Evolutionary conservation across 2,888 invertebrate species (phyloP).

Genomic region (Netelia virgata): DNA sequence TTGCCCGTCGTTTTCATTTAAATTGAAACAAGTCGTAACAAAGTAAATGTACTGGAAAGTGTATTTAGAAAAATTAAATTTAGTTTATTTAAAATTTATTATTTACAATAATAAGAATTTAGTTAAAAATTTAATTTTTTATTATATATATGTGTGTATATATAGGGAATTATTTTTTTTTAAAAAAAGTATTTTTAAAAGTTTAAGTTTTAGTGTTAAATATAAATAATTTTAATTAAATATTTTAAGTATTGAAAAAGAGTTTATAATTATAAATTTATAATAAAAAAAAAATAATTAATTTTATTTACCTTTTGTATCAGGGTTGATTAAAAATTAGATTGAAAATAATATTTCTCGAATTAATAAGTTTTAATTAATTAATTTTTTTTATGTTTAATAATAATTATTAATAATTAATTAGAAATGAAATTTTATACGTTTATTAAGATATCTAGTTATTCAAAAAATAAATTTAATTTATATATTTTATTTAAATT

Average conservation of each 20-base stretch:
- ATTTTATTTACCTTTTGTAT: conserved; percentile 91
- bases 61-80: conserved; percentile 86
- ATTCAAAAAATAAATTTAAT: conserved; percentile 88
- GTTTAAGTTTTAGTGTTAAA: conserved; percentile 60
- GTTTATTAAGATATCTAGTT: conserved; percentile 90
- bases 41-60: conserved; percentile 92
- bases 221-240: conserved; percentile 82
- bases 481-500: conserved; percentile 78
- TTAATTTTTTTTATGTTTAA: conserved; percentile 87
- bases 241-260: conserved; percentile 87
- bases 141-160: conserved; percentile 8
- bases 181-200: conserved; percentile 86
- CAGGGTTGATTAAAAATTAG: conserved; percentile 88
- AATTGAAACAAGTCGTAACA: conserved; percentile 93
- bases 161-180: conserved; percentile 63
- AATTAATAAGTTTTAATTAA: conserved; percentile 88
- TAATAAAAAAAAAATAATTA: conserved; percentile 86
- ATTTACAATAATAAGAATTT: conserved; percentile 88
- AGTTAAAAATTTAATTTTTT: conserved; percentile 84
- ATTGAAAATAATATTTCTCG: conserved; percentile 85
- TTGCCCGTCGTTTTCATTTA: conserved; percentile 92
- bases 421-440: conserved; percentile 89
- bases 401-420: conserved; percentile 88
- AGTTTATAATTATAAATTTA: conserved; percentile 85
- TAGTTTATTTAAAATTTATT: conserved; percentile 88